Evolutionary conservation across 2,113 vertebrate genomes (phyloP).

Genomic region (Chaetorhynchus papuensis): DNA sequence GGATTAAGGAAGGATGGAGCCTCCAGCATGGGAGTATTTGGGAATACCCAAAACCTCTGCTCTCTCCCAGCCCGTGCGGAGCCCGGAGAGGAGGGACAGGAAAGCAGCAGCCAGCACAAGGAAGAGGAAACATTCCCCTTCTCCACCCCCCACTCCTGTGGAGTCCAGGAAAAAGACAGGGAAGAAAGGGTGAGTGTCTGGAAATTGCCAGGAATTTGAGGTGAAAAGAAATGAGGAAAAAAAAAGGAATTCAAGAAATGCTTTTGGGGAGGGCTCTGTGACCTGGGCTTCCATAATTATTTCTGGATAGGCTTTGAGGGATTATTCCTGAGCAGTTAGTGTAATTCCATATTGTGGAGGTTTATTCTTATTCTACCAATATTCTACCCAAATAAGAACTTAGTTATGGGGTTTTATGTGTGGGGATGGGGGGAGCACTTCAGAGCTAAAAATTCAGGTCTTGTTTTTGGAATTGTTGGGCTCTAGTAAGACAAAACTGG

Average conservation of each 20-base stretch:
- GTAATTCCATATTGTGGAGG: not conserved
- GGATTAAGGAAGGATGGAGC: not conserved
- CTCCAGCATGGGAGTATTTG: not conserved
- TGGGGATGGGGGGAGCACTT: not conserved
- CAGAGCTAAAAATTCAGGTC: not conserved
- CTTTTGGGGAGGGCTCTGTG: not conserved
- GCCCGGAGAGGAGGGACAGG: conserved; percentile 93
- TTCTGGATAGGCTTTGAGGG: not conserved
- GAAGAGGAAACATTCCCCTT: conserved; percentile 94
- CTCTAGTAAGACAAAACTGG: not conserved
- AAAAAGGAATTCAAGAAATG: not conserved
- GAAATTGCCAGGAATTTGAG: too few relatives aligned
- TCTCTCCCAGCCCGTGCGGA: conserved; percentile 85
- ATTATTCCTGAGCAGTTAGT: not conserved
- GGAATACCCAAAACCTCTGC: not conserved
- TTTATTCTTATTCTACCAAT: not conserved
- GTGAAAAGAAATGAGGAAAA: not conserved
- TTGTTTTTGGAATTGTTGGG: not conserved
- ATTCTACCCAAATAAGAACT: not conserved
- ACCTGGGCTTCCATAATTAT: not conserved
- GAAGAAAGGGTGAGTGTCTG: conserved; percentile 87
- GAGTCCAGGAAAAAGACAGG: conserved; percentile 93
- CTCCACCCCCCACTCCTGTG: conserved; percentile 85
- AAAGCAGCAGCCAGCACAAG: conserved; percentile 86
- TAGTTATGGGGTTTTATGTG: not conserved